Percentiles rank a stretch among this genome's conserved stretches.
phyloP scores from a whole-genome alignment of 2,113 vertebrate genomes.

The rabbit (Oryctolagus cuniculus) region mOryCun1.1 NC_091440.1:6454501-6455000 shows the following conservation, averaged over 20 bases:
- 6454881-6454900: neutral
- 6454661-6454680: neutral
- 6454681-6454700: neutral
- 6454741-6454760: neutral
- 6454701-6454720: neutral
- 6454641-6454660: neutral
- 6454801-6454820: neutral
- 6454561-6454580: neutral
- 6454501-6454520: neutral
- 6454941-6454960: neutral
- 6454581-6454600: neutral
- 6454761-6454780: neutral
- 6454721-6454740: neutral
- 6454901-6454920: neutral
- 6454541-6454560: fast-evolving
- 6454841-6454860: neutral
- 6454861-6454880: neutral
- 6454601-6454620: neutral
- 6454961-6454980: neutral
- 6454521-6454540: neutral
- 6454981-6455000: neutral
- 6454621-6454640: neutral
- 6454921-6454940: neutral
- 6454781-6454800: neutral
- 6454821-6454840: neutral